Conservation (phyloP, 2,797 vertebrate species). For the Chaunax sp. region DNA sequence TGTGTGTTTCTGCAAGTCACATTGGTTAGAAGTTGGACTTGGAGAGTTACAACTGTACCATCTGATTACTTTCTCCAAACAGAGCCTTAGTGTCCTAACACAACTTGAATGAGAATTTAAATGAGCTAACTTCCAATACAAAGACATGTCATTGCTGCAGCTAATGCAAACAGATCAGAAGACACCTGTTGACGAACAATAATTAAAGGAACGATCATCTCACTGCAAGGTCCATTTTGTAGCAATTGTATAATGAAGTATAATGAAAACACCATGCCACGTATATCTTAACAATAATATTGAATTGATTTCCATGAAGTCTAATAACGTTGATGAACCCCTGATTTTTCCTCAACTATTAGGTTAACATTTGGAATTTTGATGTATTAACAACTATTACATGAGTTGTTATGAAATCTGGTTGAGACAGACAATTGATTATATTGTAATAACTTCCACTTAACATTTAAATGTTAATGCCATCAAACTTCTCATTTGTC, state of each 20-base stretch:
- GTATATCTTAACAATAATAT: too few relatives aligned
- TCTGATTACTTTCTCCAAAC: slow-evolving; percentile 39
- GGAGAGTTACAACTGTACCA: slow-evolving; percentile 8
- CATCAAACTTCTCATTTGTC: too few relatives aligned
- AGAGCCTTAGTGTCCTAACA: slow-evolving; percentile 7
- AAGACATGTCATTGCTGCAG: slow-evolving; percentile 30
- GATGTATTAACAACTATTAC: too few relatives aligned
- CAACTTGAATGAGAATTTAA: slow-evolving; percentile 4
- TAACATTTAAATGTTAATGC: too few relatives aligned
- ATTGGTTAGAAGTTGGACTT: slow-evolving; percentile 15
- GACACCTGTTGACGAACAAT: slow-evolving; percentile 10
- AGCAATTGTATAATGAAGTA: background rate
- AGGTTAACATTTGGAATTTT: background rate
- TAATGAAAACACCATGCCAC: too few relatives aligned
- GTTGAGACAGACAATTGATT: too few relatives aligned
- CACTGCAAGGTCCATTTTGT: background rate
- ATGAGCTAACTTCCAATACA: slow-evolving; percentile 20
- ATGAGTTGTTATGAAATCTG: too few relatives aligned
- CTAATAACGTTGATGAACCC: background rate
- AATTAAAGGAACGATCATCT: background rate
- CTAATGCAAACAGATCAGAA: slow-evolving; percentile 42
- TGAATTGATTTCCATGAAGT: background rate
- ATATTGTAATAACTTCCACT: too few relatives aligned
- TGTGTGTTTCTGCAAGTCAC: slow-evolving; percentile 15
- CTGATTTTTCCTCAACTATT: background rate